Evolutionary conservation across 2,888 invertebrate species (phyloP), one percentile per base, ranked within the genome.

Genomic region (Mythimna loreyi): DNA sequence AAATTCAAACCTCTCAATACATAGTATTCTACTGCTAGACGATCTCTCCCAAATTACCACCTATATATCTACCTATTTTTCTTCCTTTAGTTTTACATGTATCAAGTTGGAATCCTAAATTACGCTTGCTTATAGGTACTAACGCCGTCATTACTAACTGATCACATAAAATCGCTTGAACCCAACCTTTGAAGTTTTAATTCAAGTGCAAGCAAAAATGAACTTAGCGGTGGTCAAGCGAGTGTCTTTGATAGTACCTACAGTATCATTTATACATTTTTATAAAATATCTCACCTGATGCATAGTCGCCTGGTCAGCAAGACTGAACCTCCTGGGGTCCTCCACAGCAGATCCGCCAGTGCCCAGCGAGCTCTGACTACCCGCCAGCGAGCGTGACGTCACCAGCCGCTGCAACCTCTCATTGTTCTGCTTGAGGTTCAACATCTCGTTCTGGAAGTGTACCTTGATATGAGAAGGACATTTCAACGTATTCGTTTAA

Each of bases 391-490:
- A 97, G 49, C 97, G 94, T 72, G 96, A 97, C 77, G 97, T 97
- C 65, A 99, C 98, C 90, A 99, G 95, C 86, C 98, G 97, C 89
- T 99, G 99, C 0, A 99, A 96, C 33, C 99, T 97, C 91, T 99
- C 99, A 92, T 99, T 99, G 94, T 99, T 99, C 87, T 99, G 99
- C 91, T 99, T 99, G 85, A 99, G 96, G 88, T 98, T 98, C 89
- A 99, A 96, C 99, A 99, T 99, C 95, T 99, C 99, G 92, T 97
- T 98, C 98, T 98, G 94, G 60, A 78, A 78, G 77, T 78, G 77
- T 78, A 78, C 77, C 77, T 78, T 78, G 47, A 70, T 80, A 66
- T 78, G 80, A 78, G 76, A 55, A 79, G 70, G 77, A 78, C 81
- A 78, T 78, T 80, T 80, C 77, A 78, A 78, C 62, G 36, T 56